These are phyloP conservation scores for Caretta caretta DNA, from an alignment of 2,113 vertebrate genomes.

Conservation along the genomic window DNA sequence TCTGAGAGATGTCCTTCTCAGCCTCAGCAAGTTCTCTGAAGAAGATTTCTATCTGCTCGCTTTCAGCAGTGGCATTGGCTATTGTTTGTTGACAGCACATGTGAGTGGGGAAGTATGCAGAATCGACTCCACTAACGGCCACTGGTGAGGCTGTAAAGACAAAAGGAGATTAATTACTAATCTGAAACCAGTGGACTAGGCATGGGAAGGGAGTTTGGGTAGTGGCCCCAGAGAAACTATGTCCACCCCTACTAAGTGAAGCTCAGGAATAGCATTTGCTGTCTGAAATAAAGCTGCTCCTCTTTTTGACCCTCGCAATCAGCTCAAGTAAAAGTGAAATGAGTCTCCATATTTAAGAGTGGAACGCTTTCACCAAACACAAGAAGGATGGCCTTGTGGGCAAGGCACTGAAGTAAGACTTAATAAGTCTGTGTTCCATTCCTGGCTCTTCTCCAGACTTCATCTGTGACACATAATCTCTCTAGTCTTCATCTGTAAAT, in stretches of 20 bases:
- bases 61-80: not conserved
- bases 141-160: constrained; percentile 40
- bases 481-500: not conserved
- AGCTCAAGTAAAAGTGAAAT: not conserved
- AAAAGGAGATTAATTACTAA: not conserved
- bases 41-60: constrained; percentile 27
- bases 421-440: not conserved
- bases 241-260: not conserved
- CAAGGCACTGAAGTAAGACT: not conserved
- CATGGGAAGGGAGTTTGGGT: not conserved
- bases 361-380: not conserved
- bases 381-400: not conserved
- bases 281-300: not conserved
- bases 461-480: not conserved
- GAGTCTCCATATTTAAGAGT: not conserved
- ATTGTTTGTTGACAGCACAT: constrained; percentile 73
- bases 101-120: constrained; percentile 78
- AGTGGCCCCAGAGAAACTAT: too few relatives aligned
- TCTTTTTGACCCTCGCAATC: not conserved
- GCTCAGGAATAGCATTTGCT: not conserved
- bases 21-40: constrained; percentile 48
- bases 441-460: not conserved
- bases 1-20: fast-evolving
- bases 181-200: not conserved
- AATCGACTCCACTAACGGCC: constrained; percentile 59